Base-by-base conservation (phyloP, 2,888 invertebrate genomes). In the Leuctra nigra region DNA sequence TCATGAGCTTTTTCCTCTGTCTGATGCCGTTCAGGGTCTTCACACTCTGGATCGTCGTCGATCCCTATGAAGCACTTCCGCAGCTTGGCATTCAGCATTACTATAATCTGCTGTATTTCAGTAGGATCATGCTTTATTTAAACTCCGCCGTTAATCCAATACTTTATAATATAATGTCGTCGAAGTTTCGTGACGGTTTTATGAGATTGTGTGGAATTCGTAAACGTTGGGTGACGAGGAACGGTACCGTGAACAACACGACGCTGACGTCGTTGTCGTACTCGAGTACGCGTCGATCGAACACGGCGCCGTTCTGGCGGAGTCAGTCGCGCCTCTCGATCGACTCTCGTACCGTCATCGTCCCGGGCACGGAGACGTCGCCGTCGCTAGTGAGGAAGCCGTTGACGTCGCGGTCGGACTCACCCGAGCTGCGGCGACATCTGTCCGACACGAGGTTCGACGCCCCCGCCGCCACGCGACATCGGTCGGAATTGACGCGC, bases 111-210 rank as follows among this genome's bases (percentile, higher is more conserved):
- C 73, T 93, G 29, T 90, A 87, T 70, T 89, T 91, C 69, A 87
- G 87, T 61, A 80, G 93, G 62, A 84, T 91, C 50, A 88, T 93
- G 87, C 75, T 90, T 54, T 93, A 92, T 67, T 76, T 92, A 60
- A 93, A 94, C 72, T 92, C 92, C 2, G 92, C 91, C 38, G 81
- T 91, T 63, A 93, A 94, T 72, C 93, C 93, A 1, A 87, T 93
- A 63, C 75, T 94, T n/a, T 94, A 94, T 70, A 93, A 92, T 70
- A 75, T 93, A 61, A 91, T 93, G 87, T 91, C 91, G 39, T 89
- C 91, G 2, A 92, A 91, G 73, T 94, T 94, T 68, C 82, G 93
- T 2, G 80, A 83, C 56, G 90, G 89, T 1, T 91, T 91, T 66
- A 76, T 84, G 56, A 80, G 78, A 66, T 77, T 88, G 0, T 87